These are phyloP conservation scores for Drosophila diplacantha DNA, from an alignment of 2,888 invertebrate species.

Conservation along the genomic window DNA sequence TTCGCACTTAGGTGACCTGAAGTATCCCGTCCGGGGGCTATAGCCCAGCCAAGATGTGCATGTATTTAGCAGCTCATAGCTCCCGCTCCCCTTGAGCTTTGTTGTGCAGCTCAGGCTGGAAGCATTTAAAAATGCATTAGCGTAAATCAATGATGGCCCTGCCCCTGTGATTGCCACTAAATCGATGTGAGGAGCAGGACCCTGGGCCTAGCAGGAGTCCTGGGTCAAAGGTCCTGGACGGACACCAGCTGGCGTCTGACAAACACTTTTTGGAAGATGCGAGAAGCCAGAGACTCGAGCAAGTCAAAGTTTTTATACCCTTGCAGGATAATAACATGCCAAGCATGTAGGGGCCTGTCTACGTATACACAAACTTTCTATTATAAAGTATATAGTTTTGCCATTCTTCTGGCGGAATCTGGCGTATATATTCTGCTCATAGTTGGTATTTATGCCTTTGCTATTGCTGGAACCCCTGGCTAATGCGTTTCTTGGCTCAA, in stretches of 20 bases:
- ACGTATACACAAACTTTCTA: background rate
- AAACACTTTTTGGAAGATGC: background rate
- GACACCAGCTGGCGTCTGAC: slow-evolving; percentile 7
- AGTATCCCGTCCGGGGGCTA: slow-evolving; percentile 45
- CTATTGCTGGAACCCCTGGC: slow-evolving; percentile 3
- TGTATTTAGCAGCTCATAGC: slow-evolving; percentile 50
- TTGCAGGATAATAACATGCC: slow-evolving; percentile 1
- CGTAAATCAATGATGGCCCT: slow-evolving; percentile 56
- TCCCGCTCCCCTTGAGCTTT: background rate
- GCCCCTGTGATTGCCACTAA: slow-evolving; percentile 59
- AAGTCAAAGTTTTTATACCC: slow-evolving; percentile 8
- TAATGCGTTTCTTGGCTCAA: slow-evolving; percentile 33
- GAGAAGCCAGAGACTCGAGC: background rate
- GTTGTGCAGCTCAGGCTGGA: slow-evolving; percentile 4
- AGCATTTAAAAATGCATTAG: slow-evolving; percentile 62
- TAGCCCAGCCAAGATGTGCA: slow-evolving; percentile 4
- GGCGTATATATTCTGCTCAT: background rate
- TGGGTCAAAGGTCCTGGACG: slow-evolving; percentile 16
- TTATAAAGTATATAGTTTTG: background rate
- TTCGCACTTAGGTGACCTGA: slow-evolving; percentile 62
- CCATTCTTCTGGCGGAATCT: background rate
- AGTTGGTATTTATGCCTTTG: background rate
- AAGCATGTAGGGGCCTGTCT: background rate
- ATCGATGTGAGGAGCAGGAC: slow-evolving; percentile 21
- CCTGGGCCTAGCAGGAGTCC: background rate